A percentile compares a stretch with the other conserved stretches of the same genome.
phyloP scores from a whole-genome alignment of 2,113 vertebrate species.

The Herpetotheres cachinnans region DNA sequence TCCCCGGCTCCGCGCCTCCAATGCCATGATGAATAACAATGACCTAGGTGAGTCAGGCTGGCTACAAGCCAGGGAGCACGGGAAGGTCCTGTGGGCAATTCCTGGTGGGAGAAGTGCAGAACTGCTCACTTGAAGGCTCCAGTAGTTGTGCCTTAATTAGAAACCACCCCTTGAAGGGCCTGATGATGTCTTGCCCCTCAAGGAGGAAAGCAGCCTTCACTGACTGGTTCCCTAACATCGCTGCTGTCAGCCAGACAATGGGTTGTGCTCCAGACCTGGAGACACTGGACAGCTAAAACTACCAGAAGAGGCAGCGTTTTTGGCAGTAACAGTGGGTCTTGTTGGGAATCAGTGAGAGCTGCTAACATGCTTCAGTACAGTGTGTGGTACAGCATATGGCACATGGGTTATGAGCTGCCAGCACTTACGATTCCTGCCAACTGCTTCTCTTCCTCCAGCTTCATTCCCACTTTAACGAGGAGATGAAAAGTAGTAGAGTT shows the following conservation, averaged over 20 bases:
- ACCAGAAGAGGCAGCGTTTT: neutral
- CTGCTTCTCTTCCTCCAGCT: neutral
- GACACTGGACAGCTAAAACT: neutral
- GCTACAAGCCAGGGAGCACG: neutral
- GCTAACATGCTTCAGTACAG: fast-evolving
- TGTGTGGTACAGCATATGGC: neutral
- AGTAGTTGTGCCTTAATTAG: neutral
- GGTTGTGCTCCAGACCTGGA: neutral
- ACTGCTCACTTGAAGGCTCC: neutral
- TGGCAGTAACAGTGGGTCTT: neutral
- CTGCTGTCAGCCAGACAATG: neutral
- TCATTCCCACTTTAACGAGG: neutral
- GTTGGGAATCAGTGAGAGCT: neutral
- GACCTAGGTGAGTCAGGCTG: conserved; percentile 85
- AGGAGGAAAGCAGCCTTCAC: neutral
- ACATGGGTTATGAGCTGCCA: neutral
- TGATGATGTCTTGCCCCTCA: neutral
- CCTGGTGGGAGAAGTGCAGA: neutral
- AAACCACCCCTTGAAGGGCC: neutral
- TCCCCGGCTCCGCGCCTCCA: conserved; percentile 90
- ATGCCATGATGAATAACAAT: conserved; percentile 98
- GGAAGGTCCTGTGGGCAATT: neutral
- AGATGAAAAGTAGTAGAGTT: neutral
- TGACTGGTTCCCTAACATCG: neutral
- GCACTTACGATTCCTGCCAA: neutral